Evolutionary conservation across 2,113 vertebrate species (phyloP).

Genomic region (Neofelis nebulosa): DNA sequence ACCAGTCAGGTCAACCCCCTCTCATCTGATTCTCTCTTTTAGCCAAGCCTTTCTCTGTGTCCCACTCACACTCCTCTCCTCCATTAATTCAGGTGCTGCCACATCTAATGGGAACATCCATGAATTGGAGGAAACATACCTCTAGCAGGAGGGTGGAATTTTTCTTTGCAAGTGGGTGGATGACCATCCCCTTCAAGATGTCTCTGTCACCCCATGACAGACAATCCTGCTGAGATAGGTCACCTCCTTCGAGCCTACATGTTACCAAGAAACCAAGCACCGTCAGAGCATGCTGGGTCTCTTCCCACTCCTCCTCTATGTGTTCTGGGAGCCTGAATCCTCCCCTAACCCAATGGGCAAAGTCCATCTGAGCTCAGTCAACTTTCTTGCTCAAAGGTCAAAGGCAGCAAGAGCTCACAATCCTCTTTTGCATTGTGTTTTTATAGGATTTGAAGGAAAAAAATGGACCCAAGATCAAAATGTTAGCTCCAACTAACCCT

Average conservation of each 20-base stretch:
- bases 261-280: not conserved
- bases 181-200: not conserved
- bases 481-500: not conserved
- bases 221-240: not conserved
- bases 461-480: not conserved
- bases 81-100: not conserved
- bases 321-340: not conserved
- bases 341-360: not conserved
- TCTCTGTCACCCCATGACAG: not conserved
- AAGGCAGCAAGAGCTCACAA: not conserved
- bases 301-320: not conserved
- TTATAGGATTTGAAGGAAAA: constrained; percentile 27
- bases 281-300: not conserved
- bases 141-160: not conserved
- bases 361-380: constrained; percentile 8
- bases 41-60: not conserved
- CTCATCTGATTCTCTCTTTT: not conserved
- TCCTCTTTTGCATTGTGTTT: not conserved
- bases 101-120: not conserved
- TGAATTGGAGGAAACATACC: not conserved
- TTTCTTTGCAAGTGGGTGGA: not conserved
- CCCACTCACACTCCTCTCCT: not conserved
- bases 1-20: not conserved
- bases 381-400: constrained; percentile 44
- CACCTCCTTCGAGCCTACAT: not conserved